Evolutionary conservation across 1,140 invertebrate species (phyloP).

Genomic region (Platyura marginata): DNA sequence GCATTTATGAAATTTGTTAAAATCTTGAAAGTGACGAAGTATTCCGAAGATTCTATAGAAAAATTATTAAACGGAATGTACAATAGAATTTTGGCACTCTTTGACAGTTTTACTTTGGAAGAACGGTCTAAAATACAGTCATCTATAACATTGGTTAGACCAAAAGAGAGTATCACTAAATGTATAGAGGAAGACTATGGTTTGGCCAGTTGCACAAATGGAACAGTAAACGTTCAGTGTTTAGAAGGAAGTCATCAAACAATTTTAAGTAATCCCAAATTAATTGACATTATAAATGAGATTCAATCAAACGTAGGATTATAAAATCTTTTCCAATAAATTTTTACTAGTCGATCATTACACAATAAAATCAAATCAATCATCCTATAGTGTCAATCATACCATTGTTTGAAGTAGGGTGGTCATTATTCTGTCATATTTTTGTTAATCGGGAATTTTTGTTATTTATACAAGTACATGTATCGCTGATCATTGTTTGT

Average conservation of each 20-base stretch:
- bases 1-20: constrained; percentile 13
- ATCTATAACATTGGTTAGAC: constrained; percentile 39
- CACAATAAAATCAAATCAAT: too few relatives aligned
- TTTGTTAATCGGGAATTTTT: too few relatives aligned
- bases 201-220: constrained; percentile 30
- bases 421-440: too few relatives aligned
- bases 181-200: constrained; percentile 41
- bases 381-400: too few relatives aligned
- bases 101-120: constrained; percentile 25
- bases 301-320: too few relatives aligned
- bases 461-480: too few relatives aligned
- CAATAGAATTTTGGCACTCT: constrained; percentile 34
- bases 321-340: too few relatives aligned
- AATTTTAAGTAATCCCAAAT: constrained; percentile 42
- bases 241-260: constrained; percentile 51
- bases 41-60: constrained; percentile 28
- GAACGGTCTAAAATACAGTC: constrained; percentile 26
- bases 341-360: too few relatives aligned
- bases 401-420: too few relatives aligned
- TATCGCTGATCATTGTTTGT: too few relatives aligned
- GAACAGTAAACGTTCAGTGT: constrained; percentile 29
- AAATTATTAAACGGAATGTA: constrained; percentile 28
- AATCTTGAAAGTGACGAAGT: constrained; percentile 19
- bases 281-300: constrained; percentile 38
- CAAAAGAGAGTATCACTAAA: constrained; percentile 29